phyloP scores from a whole-genome alignment of 92 coral and sea anemone genomes.

The Plumapathes pennacea region DNA sequence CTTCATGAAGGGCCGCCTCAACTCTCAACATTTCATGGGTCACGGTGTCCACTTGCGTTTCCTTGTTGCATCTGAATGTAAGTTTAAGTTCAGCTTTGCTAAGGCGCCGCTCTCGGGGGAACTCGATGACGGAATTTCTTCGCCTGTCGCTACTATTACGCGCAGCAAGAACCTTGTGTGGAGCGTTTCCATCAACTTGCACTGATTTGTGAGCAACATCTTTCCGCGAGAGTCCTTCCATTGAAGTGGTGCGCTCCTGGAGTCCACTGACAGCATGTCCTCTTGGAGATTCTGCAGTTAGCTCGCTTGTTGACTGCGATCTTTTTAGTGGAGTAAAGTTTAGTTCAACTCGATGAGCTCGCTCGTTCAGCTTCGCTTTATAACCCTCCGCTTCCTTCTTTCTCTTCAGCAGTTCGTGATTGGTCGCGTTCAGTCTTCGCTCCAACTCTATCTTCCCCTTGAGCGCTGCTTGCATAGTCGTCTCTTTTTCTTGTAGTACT shows the following conservation, averaged over 20 bases:
- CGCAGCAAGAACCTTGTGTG: no score
- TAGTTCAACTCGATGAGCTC: constrained; percentile 25
- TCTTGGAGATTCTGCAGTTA: no score
- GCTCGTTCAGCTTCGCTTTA: constrained; percentile 14
- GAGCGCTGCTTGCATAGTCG: constrained; percentile 31
- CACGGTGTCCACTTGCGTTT: not conserved
- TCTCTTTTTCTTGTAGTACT: constrained; percentile 35
- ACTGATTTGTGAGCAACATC: no score
- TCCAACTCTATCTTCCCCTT: constrained; percentile 18
- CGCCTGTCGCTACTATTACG: no score
- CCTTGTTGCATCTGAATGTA: constrained; percentile 3
- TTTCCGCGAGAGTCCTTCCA: no score
- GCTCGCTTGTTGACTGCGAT: constrained; percentile 5
- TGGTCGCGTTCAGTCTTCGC: constrained; percentile 2
- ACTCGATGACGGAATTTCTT: no score
- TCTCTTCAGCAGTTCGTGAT: not conserved
- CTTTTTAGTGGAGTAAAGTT: constrained; percentile 15
- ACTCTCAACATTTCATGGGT: not conserved
- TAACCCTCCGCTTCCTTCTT: not conserved
- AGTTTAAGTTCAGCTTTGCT: constrained; percentile 13
- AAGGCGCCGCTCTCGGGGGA: constrained; percentile 15
- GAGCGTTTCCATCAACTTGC: no score
- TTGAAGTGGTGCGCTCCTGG: no score
- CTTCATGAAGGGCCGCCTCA: no score
- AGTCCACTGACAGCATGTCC: no score